These are phyloP conservation scores for Podiceps cristatus DNA, from an alignment of 2,113 vertebrate species.

Conservation along the genomic window DNA sequence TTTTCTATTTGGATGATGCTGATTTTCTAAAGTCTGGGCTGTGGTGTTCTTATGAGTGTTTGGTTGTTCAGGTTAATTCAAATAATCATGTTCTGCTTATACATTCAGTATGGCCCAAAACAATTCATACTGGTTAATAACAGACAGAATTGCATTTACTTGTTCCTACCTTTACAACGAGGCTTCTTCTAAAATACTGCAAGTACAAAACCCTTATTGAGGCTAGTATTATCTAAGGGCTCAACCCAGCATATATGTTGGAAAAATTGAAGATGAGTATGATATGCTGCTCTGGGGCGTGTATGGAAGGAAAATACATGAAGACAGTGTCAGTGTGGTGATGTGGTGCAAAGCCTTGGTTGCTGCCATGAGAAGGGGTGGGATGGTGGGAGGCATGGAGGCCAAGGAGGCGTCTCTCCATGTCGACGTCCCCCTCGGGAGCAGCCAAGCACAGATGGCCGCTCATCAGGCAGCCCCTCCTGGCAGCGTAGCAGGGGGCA, in stretches of 20 bases:
- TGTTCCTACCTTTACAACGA: not conserved
- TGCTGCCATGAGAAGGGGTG: not conserved
- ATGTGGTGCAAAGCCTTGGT: not conserved
- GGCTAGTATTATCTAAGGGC: not conserved
- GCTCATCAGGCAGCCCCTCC: not conserved
- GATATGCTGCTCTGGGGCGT: not conserved
- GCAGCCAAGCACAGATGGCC: not conserved
- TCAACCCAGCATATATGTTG: not conserved
- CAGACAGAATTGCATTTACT: not conserved
- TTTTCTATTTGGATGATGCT: not conserved
- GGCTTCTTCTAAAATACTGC: not conserved
- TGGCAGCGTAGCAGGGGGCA: not conserved
- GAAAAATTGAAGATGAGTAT: not conserved
- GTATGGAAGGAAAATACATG: not conserved
- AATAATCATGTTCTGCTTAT: not conserved
- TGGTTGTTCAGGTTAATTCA: not conserved
- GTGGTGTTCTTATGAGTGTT: not conserved
- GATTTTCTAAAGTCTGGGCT: not conserved
- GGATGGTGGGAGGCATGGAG: not conserved
- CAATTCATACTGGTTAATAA: not conserved
- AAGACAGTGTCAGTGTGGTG: fast-evolving
- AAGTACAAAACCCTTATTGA: not conserved
- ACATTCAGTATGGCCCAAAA: not conserved
- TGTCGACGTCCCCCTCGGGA: not conserved
- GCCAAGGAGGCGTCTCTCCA: not conserved